Percentiles rank a stretch among this genome's conserved stretches.
These are phyloP conservation scores for Monochamus saltuarius DNA, from an alignment of 1,140 invertebrate species.

Conservation along the genomic window DNA sequence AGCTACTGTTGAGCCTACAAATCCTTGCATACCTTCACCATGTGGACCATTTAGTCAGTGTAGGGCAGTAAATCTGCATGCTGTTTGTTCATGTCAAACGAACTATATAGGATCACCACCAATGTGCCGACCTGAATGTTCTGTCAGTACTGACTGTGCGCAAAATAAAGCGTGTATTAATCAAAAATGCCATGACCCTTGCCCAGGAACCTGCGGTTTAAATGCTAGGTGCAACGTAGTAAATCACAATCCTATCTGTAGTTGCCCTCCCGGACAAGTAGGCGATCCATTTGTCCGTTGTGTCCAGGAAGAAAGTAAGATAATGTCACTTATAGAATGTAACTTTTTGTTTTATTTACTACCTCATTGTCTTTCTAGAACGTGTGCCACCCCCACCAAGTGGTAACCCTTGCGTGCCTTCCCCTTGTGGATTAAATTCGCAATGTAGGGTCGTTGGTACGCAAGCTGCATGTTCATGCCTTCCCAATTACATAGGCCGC, in stretches of 20 bases:
- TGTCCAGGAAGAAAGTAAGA: conserved; percentile 60
- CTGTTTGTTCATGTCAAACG: conserved; percentile 69
- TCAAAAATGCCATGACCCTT: conserved; percentile 75
- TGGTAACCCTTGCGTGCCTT: conserved; percentile 69
- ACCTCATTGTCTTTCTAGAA: conserved; percentile 30
- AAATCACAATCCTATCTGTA: conserved; percentile 77
- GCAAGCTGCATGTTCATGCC: conserved; percentile 73
- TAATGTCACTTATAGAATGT: conserved; percentile 14
- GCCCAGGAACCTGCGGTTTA: conserved; percentile 69
- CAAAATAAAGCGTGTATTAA: conserved; percentile 71
- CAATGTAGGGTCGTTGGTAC: conserved; percentile 69
- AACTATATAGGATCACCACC: conserved; percentile 70
- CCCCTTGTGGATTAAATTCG: conserved; percentile 80
- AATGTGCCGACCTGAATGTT: conserved; percentile 73
- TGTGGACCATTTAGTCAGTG: conserved; percentile 74
- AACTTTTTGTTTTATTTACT: conserved; percentile 16
- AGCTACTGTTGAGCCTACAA: conserved; percentile 48
- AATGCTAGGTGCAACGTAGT: conserved; percentile 73
- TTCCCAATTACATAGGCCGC: conserved; percentile 69
- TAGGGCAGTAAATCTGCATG: conserved; percentile 62
- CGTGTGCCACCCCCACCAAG: conserved; percentile 35
- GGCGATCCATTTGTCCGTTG: conserved; percentile 76
- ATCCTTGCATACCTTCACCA: conserved; percentile 68
- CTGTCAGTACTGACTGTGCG: conserved; percentile 72
- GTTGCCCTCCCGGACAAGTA: conserved; percentile 64